Base-by-base conservation (phyloP, 2,797 vertebrate species). In the Gymnothorax javanicus region DNA sequence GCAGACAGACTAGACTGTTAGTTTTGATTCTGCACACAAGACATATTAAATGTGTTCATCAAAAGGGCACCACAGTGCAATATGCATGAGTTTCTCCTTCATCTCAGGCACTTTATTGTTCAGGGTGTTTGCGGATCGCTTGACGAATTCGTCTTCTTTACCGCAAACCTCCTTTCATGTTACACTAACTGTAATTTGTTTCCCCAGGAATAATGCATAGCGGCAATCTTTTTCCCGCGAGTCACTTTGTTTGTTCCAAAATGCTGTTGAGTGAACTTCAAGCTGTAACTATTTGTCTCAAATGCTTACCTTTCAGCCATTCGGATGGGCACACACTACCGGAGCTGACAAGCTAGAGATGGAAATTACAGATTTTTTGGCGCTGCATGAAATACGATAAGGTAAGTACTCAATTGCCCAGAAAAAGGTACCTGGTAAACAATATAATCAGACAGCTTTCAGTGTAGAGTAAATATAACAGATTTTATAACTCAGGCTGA, bases 261-360 rank as follows among this genome's bases (percentile, higher is more conserved):
- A 81, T 77, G 60, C 64, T 33, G 33, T 4, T 73, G 54, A 4
- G 11, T 43, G 25, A 60, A 15, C 54, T 23, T 52, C 27, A 85
- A 56, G 50, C 60, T 56, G 58, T 89, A 59, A 87, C 57, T 82
- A 12, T 83, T 86, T 75, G 58, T 88, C 50, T 83, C 90, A 89
- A 90, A 58, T 91, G 25, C 77, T 86, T 85, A 87, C 71, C 90
- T 90, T 87, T 59, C 71, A 97, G 96, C 88, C 92, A 92, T 89
- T 88, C 90, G 91, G 93, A 93, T 7, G 17, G 91, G 54, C 89
- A 75, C 87, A 90, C 91, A 88, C 90, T 94, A 87, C 90, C 94
- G 85, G 91, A 89, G 89, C 73, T 94, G 90, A 91, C 86, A 84
- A 96, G 93, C 88, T 95, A 94, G 88, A 89, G 84, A 90, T 64